Base-by-base conservation (phyloP, 1,140 invertebrate species). In the Euschistus heros region DNA sequence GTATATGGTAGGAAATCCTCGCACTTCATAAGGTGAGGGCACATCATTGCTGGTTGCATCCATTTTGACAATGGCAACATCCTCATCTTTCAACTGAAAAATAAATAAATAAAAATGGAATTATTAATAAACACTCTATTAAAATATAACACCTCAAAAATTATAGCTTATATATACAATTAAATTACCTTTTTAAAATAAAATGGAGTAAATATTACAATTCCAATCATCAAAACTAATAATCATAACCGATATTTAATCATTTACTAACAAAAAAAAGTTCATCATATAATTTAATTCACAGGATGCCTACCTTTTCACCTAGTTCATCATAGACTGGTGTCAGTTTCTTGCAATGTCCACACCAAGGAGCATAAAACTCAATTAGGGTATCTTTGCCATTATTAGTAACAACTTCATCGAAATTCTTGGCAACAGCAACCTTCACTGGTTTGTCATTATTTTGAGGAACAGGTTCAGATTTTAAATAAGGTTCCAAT, bases 11-110 rank as follows among this genome's bases (percentile, higher is more conserved):
- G 97, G 97, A 85, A 98, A 99, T 22, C 97, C 97, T 70, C 84
- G 82, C 17, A 99, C 97, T 72, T 98, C 91, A 77, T 86, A 99
- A 66, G 80, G 75, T n/a, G 85, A 76, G 66, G 94, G 93, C 68
- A 98, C 95, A 81, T 99, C 97, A 77, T 99, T 99, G 54, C 92
- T 93, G 0, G 96, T 98, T 27, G 97, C 96, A 77, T 99, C 97
- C 78, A 99, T 92, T 75, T 99, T 99, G 0, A 97, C 91, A 74
- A 99, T 96, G 60, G 84, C 86, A 17, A 99, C 84, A 67, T 92
- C 83, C 76, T 99, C 96, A 71, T 88, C 78, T 69, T 84, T 84
- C 72, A 98, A 76, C 84, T 89, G 74, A 70, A 73, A 66, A n/a
- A n/a, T 55, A 37, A 57, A 70, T 67, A 66, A 66, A 62, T 65